Evolutionary conservation across 2,888 invertebrate genomes (phyloP).

Genomic region (Palloptera scutellata): DNA sequence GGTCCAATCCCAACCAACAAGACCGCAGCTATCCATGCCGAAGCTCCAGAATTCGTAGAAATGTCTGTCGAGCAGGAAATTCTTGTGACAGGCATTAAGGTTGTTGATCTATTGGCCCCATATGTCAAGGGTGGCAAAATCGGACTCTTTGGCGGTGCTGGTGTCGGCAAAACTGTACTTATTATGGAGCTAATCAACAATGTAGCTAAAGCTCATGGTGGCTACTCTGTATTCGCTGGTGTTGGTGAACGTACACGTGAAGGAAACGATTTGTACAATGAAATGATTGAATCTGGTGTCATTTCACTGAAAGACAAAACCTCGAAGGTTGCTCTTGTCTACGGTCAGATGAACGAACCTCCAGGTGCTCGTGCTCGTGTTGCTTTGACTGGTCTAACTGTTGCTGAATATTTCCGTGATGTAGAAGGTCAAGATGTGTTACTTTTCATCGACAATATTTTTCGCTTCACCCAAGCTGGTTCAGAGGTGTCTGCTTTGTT

Average conservation of each 20-base stretch:
- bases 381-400: constrained; percentile 87
- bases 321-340: constrained; percentile 85
- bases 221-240: constrained; percentile 94
- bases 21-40: constrained; percentile 83
- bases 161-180: constrained; percentile 92
- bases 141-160: constrained; percentile 90
- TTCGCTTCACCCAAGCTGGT: constrained; percentile 91
- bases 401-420: constrained; percentile 94
- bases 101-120: constrained; percentile 89
- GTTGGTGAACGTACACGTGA: constrained; percentile 94
- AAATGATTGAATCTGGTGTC: constrained; percentile 94
- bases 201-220: constrained; percentile 93
- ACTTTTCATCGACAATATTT: constrained; percentile 95
- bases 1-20: constrained; percentile 83
- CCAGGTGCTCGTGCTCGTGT: constrained; percentile 94
- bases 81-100: constrained; percentile 87
- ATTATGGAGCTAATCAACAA: constrained; percentile 97
- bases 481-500: constrained; percentile 88
- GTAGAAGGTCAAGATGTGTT: constrained; percentile 92
- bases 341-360: constrained; percentile 96
- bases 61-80: constrained; percentile 92
- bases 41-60: constrained; percentile 90
- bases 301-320: constrained; percentile 88
- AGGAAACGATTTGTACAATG: constrained; percentile 93
- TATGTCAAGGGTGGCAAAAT: constrained; percentile 94